Conservation (phyloP, 2,888 invertebrate genomes). For the Lithophane semibrunnea region DNA sequence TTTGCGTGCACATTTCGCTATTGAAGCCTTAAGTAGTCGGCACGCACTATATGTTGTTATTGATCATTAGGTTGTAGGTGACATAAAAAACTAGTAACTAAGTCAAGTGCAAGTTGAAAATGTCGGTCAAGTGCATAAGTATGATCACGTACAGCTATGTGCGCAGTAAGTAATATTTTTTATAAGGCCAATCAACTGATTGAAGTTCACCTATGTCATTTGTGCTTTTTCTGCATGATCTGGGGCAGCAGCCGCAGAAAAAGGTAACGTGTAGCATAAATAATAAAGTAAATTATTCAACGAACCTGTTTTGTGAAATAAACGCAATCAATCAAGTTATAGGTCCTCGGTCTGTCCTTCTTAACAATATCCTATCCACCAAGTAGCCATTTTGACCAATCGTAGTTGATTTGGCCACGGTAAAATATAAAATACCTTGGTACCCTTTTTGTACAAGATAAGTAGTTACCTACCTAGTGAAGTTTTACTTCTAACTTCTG, state of each 20-base stretch:
- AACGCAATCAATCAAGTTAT: not conserved
- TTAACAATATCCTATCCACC: not conserved
- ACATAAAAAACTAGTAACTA: constrained; percentile 67
- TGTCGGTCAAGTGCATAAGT: constrained; percentile 30
- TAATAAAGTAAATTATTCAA: constrained; percentile 3
- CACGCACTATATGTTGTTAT: constrained; percentile 74
- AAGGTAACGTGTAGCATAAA: not conserved
- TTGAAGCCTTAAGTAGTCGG: constrained; percentile 71
- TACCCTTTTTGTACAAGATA: not conserved
- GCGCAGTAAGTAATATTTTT: constrained; percentile 20
- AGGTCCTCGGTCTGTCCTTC: not conserved
- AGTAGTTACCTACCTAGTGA: not conserved
- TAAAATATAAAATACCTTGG: not conserved
- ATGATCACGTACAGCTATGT: constrained; percentile 8
- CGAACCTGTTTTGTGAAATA: not conserved
- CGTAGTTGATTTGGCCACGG: no score
- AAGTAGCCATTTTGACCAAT: not conserved
- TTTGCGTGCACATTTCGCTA: constrained; percentile 72
- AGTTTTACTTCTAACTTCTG: not conserved
- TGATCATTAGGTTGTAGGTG: constrained; percentile 68
- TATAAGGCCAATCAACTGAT: constrained; percentile 11
- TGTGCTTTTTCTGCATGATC: not conserved
- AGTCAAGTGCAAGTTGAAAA: constrained; percentile 54
- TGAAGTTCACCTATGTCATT: constrained; percentile 1
- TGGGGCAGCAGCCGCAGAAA: not conserved